These are phyloP conservation scores for Aproaerema taeniolella DNA, from an alignment of 2,888 invertebrate genomes.

Conservation along the genomic window DNA sequence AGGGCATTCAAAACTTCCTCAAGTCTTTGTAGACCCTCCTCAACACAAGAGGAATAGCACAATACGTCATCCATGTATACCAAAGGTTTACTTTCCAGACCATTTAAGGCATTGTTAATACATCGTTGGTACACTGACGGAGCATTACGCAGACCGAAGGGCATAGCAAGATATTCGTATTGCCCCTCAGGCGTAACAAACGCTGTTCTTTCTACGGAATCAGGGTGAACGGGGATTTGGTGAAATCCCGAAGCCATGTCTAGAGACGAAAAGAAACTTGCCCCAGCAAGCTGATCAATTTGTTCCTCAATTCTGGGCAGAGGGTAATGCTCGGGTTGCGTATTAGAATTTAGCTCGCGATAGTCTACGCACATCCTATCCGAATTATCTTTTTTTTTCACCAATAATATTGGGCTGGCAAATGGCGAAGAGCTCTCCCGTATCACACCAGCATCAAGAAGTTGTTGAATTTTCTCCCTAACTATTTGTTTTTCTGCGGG, in stretches of 20 bases:
- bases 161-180: too few species aligned
- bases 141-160: background rate
- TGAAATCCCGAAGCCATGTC: too few species aligned
- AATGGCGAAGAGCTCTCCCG: too few species aligned
- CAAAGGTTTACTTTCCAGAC: conserved; percentile 10
- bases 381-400: too few species aligned
- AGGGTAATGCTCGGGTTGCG: conserved; percentile 8
- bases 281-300: conserved; percentile 11
- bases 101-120: conserved; percentile 23
- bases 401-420: too few species aligned
- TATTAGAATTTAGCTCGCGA: conserved; percentile 1
- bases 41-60: background rate
- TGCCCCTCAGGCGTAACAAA: too few species aligned
- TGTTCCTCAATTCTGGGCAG: conserved; percentile 17
- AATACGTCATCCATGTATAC: conserved; percentile 10
- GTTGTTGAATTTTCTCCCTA: conserved; percentile 1
- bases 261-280: conserved; percentile 19
- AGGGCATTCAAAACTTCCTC: background rate
- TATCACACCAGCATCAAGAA: too few species aligned
- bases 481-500: background rate
- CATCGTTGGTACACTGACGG: conserved; percentile 21
- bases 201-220: conserved; percentile 19
- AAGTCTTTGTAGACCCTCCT: background rate
- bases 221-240: conserved; percentile 23
- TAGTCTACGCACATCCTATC: too few species aligned